phyloP scores from a whole-genome alignment of 1,140 invertebrate genomes.

The Phenacoccus solenopsis region DNA sequence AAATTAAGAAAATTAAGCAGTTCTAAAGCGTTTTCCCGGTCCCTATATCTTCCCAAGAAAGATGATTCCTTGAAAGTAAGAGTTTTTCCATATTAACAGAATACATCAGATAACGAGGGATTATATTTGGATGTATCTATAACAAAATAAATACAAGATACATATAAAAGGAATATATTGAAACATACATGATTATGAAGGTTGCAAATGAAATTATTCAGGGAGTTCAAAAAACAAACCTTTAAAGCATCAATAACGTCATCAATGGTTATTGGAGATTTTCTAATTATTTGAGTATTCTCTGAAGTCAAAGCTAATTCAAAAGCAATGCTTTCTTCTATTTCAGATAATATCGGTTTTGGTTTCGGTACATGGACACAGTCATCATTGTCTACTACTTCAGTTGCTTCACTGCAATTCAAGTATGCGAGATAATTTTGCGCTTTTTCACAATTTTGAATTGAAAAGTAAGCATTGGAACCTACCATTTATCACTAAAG shows the following conservation, averaged over 20 bases:
- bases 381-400: background rate
- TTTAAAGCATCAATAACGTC: background rate
- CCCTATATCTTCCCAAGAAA: background rate
- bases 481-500: constrained; percentile 36
- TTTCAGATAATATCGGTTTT: background rate
- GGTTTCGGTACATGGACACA: background rate
- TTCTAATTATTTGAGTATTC: background rate
- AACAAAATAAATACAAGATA: background rate
- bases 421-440: background rate
- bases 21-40: background rate
- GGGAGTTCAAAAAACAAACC: background rate
- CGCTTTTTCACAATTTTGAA: too few species aligned
- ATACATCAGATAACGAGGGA: constrained; percentile 9
- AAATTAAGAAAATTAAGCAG: too few species aligned
- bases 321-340: constrained; percentile 4
- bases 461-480: constrained; percentile 28
- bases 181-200: background rate
- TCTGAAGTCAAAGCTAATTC: background rate
- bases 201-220: background rate
- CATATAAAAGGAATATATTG: background rate
- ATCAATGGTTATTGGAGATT: background rate
- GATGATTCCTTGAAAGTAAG: background rate
- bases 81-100: constrained; percentile 8
- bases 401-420: background rate
- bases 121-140: background rate